phyloP scores from a whole-genome alignment of 2,888 invertebrate species.

The Therioaphis trifolii region DNA sequence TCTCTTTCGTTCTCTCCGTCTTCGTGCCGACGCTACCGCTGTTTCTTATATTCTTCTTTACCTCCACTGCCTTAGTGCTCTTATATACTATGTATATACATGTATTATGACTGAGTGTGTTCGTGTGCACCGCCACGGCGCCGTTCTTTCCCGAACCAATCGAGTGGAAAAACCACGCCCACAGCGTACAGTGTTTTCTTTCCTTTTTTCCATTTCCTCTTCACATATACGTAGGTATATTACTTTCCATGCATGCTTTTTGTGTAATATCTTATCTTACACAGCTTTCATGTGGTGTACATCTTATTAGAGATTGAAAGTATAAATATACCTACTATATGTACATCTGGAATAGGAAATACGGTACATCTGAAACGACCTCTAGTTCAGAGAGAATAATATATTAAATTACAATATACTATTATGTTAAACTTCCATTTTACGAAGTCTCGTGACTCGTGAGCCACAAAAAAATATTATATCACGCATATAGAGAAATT shows the following conservation, averaged over 20 bases:
- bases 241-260: not conserved
- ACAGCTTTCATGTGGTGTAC: not conserved
- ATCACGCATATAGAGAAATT: no score
- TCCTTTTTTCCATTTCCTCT: not conserved
- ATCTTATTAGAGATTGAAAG: no score
- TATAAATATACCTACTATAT: no score
- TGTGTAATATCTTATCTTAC: no score
- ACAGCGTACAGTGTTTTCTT: not conserved
- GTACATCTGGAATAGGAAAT: no score
- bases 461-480: no score
- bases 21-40: not conserved
- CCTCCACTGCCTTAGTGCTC: no score
- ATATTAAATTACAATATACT: no score
- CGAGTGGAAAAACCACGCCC: constrained; percentile 59
- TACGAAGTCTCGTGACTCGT: no score
- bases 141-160: constrained; percentile 45
- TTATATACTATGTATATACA: not conserved
- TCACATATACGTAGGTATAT: not conserved
- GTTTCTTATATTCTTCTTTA: not conserved
- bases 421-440: no score
- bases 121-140: not conserved
- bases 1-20: not conserved
- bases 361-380: not conserved
- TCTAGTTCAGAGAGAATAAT: no score
- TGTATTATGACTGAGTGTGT: not conserved